phyloP scores from a whole-genome alignment of 2,113 vertebrate species.

The Notothenia coriiceps region DNA sequence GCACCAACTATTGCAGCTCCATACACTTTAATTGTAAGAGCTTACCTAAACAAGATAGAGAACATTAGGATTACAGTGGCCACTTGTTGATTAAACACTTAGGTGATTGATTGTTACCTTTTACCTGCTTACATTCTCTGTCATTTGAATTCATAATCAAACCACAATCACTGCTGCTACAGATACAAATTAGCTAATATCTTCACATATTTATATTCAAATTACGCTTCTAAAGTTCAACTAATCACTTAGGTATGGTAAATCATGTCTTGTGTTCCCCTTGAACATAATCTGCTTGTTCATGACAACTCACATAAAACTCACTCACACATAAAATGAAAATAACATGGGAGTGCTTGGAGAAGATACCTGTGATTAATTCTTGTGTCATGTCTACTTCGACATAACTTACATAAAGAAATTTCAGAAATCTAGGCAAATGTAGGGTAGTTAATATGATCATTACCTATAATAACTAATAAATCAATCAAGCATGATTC shows the following conservation, averaged over 20 bases:
- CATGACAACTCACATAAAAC: background rate
- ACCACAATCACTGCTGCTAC: background rate
- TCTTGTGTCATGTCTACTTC: background rate
- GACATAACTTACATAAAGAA: background rate
- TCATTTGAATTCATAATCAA: constrained; percentile 38
- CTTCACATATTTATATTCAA: background rate
- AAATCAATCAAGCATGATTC: background rate
- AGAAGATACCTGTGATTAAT: constrained; percentile 2
- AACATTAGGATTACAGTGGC: constrained; percentile 22
- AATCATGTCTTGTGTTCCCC: background rate
- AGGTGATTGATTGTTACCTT: constrained; percentile 30
- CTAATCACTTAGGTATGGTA: background rate
- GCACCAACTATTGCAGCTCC: constrained; percentile 49
- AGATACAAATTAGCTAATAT: constrained; percentile 24
- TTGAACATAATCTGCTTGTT: background rate
- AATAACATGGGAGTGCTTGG: background rate
- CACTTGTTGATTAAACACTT: constrained; percentile 28
- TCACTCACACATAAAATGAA: background rate
- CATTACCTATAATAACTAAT: too few species aligned
- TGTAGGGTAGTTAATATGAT: background rate
- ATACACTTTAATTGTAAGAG: constrained; percentile 66
- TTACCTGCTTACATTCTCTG: constrained; percentile 27
- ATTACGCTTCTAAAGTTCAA: background rate
- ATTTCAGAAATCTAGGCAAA: background rate
- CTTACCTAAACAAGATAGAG: constrained; percentile 40